These are phyloP conservation scores for Chelonia mydas DNA, from an alignment of 2,797 vertebrate genomes.

Conservation along the genomic window DNA sequence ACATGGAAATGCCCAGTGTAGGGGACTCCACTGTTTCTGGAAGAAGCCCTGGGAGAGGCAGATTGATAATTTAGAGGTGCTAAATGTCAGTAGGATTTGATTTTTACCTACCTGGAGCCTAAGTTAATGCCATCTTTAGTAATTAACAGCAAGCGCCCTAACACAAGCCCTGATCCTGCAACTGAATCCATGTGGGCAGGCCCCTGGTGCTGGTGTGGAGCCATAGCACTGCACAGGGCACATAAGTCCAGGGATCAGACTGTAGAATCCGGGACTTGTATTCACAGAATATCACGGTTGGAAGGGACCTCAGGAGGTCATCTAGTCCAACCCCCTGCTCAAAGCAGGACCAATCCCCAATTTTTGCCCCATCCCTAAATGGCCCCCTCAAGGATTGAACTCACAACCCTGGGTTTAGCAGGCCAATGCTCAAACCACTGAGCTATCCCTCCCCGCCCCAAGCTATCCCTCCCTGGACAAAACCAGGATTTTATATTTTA, in stretches of 20 bases:
- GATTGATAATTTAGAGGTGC: accelerated
- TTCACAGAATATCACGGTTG: no score
- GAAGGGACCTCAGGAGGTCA: no score
- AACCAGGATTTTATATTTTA: not conserved
- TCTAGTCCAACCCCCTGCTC: no score
- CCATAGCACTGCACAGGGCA: not conserved
- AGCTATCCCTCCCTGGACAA: no score
- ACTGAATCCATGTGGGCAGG: not conserved
- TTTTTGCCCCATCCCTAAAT: no score
- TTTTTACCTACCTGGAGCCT: not conserved
- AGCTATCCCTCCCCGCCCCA: no score
- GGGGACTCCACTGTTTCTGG: not conserved
- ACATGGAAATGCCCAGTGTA: not conserved
- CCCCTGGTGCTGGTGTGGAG: not conserved
- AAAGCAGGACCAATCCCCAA: no score
- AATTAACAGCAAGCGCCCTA: not conserved
- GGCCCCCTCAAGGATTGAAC: no score
- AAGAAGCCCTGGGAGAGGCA: not conserved
- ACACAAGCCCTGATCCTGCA: accelerated
- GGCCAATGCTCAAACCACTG: no score
- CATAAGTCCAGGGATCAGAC: not conserved
- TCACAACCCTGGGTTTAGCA: no score
- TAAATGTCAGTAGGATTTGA: not conserved
- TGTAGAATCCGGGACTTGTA: not conserved
- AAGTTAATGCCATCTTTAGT: not conserved